Base-by-base conservation (phyloP, 1,140 invertebrate species). In the Coboldia fuscipes region DNA sequence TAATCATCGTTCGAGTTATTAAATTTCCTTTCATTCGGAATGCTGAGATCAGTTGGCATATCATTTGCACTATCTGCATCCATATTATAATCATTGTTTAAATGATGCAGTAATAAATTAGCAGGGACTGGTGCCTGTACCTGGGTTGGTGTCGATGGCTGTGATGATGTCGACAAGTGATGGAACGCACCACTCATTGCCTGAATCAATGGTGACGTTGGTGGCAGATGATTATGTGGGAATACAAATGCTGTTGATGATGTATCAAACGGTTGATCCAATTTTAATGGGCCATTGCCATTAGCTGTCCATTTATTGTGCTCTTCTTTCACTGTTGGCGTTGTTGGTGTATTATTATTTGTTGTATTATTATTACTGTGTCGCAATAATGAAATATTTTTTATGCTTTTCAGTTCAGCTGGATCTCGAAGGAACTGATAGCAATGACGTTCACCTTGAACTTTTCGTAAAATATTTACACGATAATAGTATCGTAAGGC, bases 401-500 rank as follows among this genome's bases (percentile, higher is more conserved):
- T 90, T 30, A 90, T 88, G 49, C 82, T 88, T 47, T 88, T 88
- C 39, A 89, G 54, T 58, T 89, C 84, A 20, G 77, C 80, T 20
- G 83, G 83, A 58, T 88, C 88, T 37, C 84, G 68, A 30, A 89
- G 57, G 56, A 89, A 88, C 79, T 90, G 85, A 62, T 92, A 92
- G 61, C 85, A 92, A 58, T 92, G 84, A 38, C 89, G 65, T 61
- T 97, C 92, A 37, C 93, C 93, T 56, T 94, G 89, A 14, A 97
- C 90, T 63, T 97, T 97, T 37, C 85, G 72, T 41, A 97, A 63
- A 42, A 97, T 97, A 54, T 94, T 92, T 29, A 97, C 93, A 48
- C 93, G 75, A 59, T 97, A 97, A 51, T 97, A 97, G 55, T 97
- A 97, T 41, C 94, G 69, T 9, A 98, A 64, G 32, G 93, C 93